These are phyloP conservation scores for Ceraclea dissimilis DNA, from an alignment of 2,888 invertebrate genomes.

Conservation along the genomic window DNA sequence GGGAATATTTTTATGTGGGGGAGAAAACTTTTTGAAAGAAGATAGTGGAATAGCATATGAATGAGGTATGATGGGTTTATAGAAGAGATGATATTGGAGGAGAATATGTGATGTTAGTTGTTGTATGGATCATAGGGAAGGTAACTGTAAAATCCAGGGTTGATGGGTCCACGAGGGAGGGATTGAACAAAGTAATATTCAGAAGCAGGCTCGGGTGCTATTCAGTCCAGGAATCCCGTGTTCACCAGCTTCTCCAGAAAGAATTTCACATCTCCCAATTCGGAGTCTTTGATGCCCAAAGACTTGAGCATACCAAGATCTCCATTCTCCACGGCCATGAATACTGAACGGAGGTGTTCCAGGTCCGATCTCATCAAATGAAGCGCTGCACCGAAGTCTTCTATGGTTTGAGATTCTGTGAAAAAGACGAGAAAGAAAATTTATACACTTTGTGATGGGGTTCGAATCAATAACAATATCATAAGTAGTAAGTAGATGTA, in stretches of 20 bases:
- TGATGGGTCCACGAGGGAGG: constrained; percentile 55
- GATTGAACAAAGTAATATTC: constrained; percentile 57
- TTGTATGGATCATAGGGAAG: constrained; percentile 51
- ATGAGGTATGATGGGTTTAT: too few relatives aligned
- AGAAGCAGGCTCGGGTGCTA: constrained; percentile 66
- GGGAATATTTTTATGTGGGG: too few relatives aligned
- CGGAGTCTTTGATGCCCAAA: constrained; percentile 90
- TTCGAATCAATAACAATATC: too few relatives aligned
- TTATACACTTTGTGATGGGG: background rate
- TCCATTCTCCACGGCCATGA: constrained; percentile 93
- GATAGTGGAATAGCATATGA: too few relatives aligned
- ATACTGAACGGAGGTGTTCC: constrained; percentile 88
- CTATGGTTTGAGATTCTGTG: constrained; percentile 87
- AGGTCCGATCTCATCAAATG: constrained; percentile 81
- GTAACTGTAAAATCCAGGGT: constrained; percentile 67
- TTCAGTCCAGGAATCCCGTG: constrained; percentile 92
- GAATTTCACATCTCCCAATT: constrained; percentile 91
- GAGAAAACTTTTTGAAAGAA: too few relatives aligned
- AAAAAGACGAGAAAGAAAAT: too few relatives aligned
- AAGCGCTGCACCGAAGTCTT: constrained; percentile 85
- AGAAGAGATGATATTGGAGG: too few relatives aligned
- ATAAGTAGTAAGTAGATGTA: too few relatives aligned
- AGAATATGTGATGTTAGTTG: constrained; percentile 29
- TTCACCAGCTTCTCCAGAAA: constrained; percentile 93
- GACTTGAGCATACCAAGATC: constrained; percentile 91